Evolutionary conservation across 2,797 vertebrate species (phyloP).

Genomic region (Enteromius anoplus): DNA sequence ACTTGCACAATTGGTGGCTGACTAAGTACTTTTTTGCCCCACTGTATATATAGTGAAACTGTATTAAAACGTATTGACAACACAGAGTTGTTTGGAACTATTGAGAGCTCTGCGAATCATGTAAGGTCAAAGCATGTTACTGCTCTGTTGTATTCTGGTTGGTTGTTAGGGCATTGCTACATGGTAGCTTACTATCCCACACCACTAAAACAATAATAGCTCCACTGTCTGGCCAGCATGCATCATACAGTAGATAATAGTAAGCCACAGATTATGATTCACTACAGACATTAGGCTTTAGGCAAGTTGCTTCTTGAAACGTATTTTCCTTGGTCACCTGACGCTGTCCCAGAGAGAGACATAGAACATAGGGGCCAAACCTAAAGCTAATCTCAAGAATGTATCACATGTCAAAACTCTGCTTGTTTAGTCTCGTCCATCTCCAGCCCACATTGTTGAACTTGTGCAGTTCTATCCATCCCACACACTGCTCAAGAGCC

Average conservation of each 20-base stretch:
- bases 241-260: constrained; percentile 3
- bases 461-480: constrained; percentile 47
- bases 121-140: neutral
- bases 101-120: no score
- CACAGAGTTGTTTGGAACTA: neutral
- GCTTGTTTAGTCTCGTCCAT: constrained; percentile 59
- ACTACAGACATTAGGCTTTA: constrained; percentile 5
- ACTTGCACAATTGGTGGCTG: no score
- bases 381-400: constrained; percentile 55
- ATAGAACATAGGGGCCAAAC: constrained; percentile 45
- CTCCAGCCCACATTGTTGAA: constrained; percentile 53
- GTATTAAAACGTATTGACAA: neutral
- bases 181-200: neutral
- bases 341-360: constrained; percentile 27
- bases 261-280: constrained; percentile 9
- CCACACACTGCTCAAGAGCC: constrained; percentile 30
- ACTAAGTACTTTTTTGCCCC: no score
- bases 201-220: neutral
- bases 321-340: constrained; percentile 42
- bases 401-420: constrained; percentile 51
- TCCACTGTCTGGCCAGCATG: constrained; percentile 2
- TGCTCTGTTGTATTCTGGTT: neutral
- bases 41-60: neutral
- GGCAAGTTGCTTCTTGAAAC: constrained; percentile 49
- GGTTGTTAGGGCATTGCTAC: neutral